Evolutionary conservation across 2,888 invertebrate species (phyloP), one percentile per base, ranked within the genome.

Genomic region (Habrosyne pyritoides): DNA sequence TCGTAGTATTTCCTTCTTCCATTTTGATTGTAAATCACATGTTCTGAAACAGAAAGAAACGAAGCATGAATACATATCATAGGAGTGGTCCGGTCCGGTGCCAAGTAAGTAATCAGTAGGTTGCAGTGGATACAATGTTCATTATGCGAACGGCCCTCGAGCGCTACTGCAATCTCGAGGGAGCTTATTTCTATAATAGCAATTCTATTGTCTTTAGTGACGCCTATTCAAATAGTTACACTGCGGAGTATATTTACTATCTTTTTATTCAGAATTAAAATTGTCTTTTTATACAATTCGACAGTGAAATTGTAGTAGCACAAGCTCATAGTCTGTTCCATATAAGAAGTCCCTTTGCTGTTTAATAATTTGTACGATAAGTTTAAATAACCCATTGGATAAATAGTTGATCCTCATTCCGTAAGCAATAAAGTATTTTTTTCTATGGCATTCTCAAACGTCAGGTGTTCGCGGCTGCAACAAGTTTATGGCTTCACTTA

Each of bases 31-130:
- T 75, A 75, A 77, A 75, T 90, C 77, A 91, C 91, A 92, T 92
- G 84, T 84, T 91, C 91, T 92, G 91, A 61, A 91, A 91, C 83
- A 86, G 18, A 90, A 68, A 66, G 57, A 79, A 78, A 53, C 21
- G 14, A 26, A 36, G 53, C 24, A 18, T 42, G 6, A 42, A 42
- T 42, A 42, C 8, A 63, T 53, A 70, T 65, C 65, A 66, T 64
- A 60, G 48, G 64, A 56, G 57, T 58, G 59, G 56, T 60, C 52
- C 57, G 54, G 55, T 12, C 18, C 14, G 26, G 53, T 14, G 21
- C 47, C 46, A 60, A 56, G 53, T 47, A 71, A 74, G 71, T 75
- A 81, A 84, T 83, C 77, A 78, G 77, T 71, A 69, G 70, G 64
- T 69, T 77, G 81, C 81, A 80, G 72, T 77, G 63, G 57, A 56